Base-by-base conservation (phyloP, 2,113 vertebrate species). In the Chionodraco myersi region DNA sequence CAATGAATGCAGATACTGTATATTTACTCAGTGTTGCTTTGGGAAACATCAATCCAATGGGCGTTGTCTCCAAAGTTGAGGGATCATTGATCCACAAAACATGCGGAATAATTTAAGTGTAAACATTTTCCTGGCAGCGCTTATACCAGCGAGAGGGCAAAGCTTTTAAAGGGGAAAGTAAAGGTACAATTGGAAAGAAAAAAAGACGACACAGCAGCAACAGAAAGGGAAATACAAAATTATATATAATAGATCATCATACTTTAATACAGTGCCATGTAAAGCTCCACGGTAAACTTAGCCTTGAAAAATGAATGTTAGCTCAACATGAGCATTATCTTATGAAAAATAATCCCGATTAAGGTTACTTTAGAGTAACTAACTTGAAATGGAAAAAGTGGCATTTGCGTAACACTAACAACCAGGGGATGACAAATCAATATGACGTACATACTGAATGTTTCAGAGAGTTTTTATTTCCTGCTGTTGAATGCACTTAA, bases 11-110 rank as follows among this genome's bases (percentile, higher is more conserved):
- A 86, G 84, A 86, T 86, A 41, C 36, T 41, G 36, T 41, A 80
- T 89, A 91, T 89, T 90, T 89, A 91, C 85, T 82, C 75, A 75
- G 81, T 67, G 77, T 82, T 86, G 84, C 83, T 87, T 72, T 75
- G 87, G 89, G 89, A 91, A 92, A 83, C 88, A 90, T 90, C 87
- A 90, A 90, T 89, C 85, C 77, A 78, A 81, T 13, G 73, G 44
- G 75, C 68, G 58, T 77, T 45, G 60, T 80, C 78, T 69, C 68
- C 41, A 77, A 86, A 89, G 82, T 84, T 86, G 69, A 51, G 41
- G 48, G 23, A 65, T 81, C 85, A 91, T 88, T 91, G 89, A 93
- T 94, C 80, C 65, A 61, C 48, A 90, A 86, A 92, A 90, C 53
- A 47, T 77, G 75, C 73, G 85, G 81, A 90, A 93, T 86, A 83